Percentiles rank a stretch among this genome's conserved stretches.
Evolutionary conservation across 1,140 invertebrate genomes (phyloP).

Genomic region (Leptinotarsa undecemlineata): DNA sequence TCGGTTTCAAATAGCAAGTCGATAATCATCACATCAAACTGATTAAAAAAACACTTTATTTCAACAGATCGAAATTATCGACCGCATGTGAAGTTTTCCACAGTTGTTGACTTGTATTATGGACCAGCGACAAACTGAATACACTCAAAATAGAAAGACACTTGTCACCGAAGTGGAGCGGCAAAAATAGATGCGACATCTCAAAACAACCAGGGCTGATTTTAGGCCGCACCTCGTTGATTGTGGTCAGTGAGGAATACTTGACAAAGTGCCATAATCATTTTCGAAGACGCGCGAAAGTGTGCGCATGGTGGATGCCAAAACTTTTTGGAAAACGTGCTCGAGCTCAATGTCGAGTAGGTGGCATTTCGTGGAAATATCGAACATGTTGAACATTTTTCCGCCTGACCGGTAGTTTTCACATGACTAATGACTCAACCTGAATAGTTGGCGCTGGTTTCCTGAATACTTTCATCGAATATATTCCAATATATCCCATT

Average conservation of each 20-base stretch:
- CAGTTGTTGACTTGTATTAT: conserved; percentile 11
- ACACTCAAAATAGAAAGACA: conserved; percentile 43
- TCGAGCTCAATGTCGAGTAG: not conserved
- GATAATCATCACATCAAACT: not conserved
- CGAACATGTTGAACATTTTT: not conserved
- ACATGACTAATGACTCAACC: no score
- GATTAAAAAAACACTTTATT: not conserved
- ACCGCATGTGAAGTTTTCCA: not conserved
- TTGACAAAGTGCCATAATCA: conserved; percentile 46
- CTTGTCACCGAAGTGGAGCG: conserved; percentile 29
- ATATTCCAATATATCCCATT: no score
- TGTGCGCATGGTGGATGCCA: conserved; percentile 51
- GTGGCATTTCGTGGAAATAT: not conserved
- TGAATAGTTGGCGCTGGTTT: no score
- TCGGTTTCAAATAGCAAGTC: not conserved
- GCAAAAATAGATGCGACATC: conserved; percentile 32
- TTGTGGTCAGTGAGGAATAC: conserved; percentile 37
- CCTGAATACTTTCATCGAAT: no score
- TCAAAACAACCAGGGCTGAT: not conserved
- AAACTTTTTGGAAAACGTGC: conserved; percentile 8
- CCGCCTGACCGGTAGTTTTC: not conserved
- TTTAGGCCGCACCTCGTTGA: conserved; percentile 15
- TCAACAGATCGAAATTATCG: conserved; percentile 8
- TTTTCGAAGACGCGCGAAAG: conserved; percentile 50
- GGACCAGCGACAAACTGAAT: conserved; percentile 14